These are phyloP conservation scores for Drosophila kepulauana DNA, from an alignment of 1,140 invertebrate genomes.

Conservation along the genomic window DNA sequence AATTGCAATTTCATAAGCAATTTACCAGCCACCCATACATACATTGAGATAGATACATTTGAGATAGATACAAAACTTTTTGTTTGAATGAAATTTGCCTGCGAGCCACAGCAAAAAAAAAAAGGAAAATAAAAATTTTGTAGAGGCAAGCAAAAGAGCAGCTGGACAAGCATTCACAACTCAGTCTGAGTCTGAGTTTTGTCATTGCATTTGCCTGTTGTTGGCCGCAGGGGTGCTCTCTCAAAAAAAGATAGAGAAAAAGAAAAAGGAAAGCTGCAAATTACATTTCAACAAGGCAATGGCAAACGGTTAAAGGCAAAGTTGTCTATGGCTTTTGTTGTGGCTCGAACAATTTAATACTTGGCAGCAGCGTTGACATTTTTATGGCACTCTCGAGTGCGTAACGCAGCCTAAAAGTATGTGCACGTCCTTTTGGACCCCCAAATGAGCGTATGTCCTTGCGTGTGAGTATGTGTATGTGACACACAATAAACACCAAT, in stretches of 20 bases:
- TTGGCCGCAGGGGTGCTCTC: conserved; percentile 35
- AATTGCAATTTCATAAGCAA: conserved; percentile 84
- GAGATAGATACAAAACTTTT: conserved; percentile 48
- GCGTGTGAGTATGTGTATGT: conserved; percentile 52
- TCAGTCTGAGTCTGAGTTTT: conserved; percentile 24
- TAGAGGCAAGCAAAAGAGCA: not conserved
- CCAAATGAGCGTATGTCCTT: conserved; percentile 16
- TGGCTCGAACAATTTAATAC: conserved; percentile 62
- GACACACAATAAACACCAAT: conserved; percentile 83
- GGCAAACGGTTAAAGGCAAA: conserved; percentile 19
- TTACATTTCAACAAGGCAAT: conserved; percentile 69
- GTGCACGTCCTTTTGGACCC: conserved; percentile 12
- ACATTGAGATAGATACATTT: not conserved
- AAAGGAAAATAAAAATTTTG: not conserved
- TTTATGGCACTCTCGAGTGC: conserved; percentile 72
- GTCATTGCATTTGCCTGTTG: conserved; percentile 45
- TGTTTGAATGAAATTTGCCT: conserved; percentile 57
- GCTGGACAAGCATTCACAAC: conserved; percentile 38
- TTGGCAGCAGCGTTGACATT: conserved; percentile 71
- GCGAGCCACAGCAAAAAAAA: conserved; percentile 30
- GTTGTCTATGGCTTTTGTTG: conserved; percentile 51
- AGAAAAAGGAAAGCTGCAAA: conserved; percentile 62
- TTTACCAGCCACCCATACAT: conserved; percentile 59
- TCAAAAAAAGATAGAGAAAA: conserved; percentile 34
- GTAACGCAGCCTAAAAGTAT: conserved; percentile 37